A percentile compares a stretch with the other conserved stretches of the same genome.
phyloP scores from a whole-genome alignment of 2,888 invertebrate genomes.

The Zygogramma bicolorata region DNA sequence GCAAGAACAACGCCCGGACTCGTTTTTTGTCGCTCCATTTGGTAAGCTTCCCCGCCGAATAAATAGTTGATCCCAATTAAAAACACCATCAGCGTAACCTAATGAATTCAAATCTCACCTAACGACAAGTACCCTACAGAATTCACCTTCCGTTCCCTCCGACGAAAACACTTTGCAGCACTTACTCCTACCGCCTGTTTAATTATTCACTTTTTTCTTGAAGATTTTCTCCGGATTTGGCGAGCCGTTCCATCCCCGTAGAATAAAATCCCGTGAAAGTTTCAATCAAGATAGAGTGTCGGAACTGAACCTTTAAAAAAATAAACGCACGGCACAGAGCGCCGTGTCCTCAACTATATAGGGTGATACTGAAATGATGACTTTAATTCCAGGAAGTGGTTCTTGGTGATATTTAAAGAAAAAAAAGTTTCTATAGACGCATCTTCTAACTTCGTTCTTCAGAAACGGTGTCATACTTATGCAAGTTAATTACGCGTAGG shows the following conservation, averaged over 20 bases:
- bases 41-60: too few relatives aligned
- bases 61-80: slow-evolving; percentile 3
- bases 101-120: slow-evolving; percentile 1
- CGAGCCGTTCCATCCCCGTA: slow-evolving; percentile 4
- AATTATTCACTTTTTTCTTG: slow-evolving; percentile 8
- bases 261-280: slow-evolving; percentile 11
- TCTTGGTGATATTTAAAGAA: too few relatives aligned
- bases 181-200: background rate
- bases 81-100: background rate
- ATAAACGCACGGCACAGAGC: slow-evolving; percentile 2
- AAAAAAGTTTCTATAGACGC: too few relatives aligned
- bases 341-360: too few relatives aligned
- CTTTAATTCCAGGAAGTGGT: too few relatives aligned
- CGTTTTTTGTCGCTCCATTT: too few relatives aligned
- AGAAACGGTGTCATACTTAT: too few relatives aligned
- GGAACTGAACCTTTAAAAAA: slow-evolving; percentile 9
- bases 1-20: too few relatives aligned
- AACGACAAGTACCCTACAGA: background rate
- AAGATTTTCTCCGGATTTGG: slow-evolving; percentile 13
- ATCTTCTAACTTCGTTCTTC: too few relatives aligned
- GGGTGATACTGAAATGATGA: too few relatives aligned
- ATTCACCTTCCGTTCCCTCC: background rate
- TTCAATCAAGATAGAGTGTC: slow-evolving; percentile 17
- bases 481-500: too few relatives aligned
- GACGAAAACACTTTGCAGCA: slow-evolving; percentile 6